Evolutionary conservation across 2,888 invertebrate species (phyloP), one percentile per base, ranked within the genome.

Genomic region (Acleris cristana): DNA sequence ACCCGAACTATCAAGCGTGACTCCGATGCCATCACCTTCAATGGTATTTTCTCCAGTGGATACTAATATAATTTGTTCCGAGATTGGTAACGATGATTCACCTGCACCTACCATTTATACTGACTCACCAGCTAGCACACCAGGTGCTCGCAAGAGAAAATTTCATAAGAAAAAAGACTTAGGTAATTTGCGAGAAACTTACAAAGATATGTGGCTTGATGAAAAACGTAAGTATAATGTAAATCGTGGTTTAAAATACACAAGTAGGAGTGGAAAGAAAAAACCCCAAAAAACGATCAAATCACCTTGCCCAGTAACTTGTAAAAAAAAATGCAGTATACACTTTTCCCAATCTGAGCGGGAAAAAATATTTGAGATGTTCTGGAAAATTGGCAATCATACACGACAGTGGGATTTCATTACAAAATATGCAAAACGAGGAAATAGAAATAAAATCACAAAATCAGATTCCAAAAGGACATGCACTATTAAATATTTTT

Each of bases 401-500:
- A 52, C 52, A 14, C 52, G 52, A 21, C 52, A 52, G 14, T 52
- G 52, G 52, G 52, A 52, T n/a, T 52, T 52, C 2, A 19, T 52
- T 8, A 14, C 52, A 4, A 52, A 52, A 23, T 52, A 52, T 52
- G 52, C 3, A 52, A 52, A 52, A 52, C 10, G 16, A 5, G 21
- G 3, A 52, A 52, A 52, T 1, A 3, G 1, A 30, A 30, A 30
- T 30, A 30, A 3, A 30, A 30, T 3, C 1, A 30, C 30, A 3
- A 30, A 30, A 8, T 30, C 30, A 1, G 30, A 30, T 30, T 30
- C 30, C 30, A 30, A 2, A 3, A 30, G 30, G 2, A 30, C 30
- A 2, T 30, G 30, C 30, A 30, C 30, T 7, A 3, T 30, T 3
- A 30, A 30, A 30, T 30, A 30, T 30, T 30, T 30, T 30, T 30